Conservation (phyloP, 1,140 invertebrate genomes). For the Chlorops oryzae region DNA sequence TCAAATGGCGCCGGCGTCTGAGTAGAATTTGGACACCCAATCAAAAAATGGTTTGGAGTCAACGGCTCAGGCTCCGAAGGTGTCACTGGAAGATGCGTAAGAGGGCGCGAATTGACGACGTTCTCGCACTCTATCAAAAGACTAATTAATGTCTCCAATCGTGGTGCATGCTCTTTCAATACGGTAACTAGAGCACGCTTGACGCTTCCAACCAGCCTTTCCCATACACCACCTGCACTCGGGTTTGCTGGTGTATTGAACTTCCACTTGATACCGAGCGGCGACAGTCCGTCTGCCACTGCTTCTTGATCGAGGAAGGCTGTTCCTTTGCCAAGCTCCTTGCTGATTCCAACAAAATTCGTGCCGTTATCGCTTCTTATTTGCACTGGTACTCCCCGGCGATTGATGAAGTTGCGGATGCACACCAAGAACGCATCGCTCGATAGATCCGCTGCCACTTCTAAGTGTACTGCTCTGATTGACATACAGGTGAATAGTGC, state of each 20-base stretch:
- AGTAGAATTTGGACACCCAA: slow-evolving; percentile 12
- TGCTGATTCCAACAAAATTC: slow-evolving; percentile 37
- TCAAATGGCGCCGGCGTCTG: slow-evolving; percentile 8
- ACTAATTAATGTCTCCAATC: slow-evolving; percentile 9
- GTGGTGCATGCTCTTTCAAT: not conserved
- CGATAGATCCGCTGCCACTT: slow-evolving; percentile 13
- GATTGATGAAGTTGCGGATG: slow-evolving; percentile 19
- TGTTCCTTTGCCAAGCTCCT: slow-evolving; percentile 18
- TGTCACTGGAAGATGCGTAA: slow-evolving; percentile 30
- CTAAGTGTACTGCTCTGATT: slow-evolving; percentile 18
- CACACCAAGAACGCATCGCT: slow-evolving; percentile 15
- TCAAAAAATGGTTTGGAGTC: slow-evolving; percentile 35
- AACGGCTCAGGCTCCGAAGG: slow-evolving; percentile 23
- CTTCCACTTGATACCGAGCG: slow-evolving; percentile 21
- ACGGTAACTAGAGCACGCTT: not conserved
- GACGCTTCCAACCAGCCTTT: slow-evolving; percentile 23
- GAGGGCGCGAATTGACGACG: slow-evolving; percentile 30
- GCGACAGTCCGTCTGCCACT: not conserved
- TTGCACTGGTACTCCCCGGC: slow-evolving; percentile 19
- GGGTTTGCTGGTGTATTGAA: slow-evolving; percentile 31
- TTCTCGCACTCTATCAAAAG: slow-evolving; percentile 29
- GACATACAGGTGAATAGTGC: slow-evolving; percentile 24
- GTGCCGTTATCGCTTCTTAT: slow-evolving; percentile 43
- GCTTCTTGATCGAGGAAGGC: not conserved
- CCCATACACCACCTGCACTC: slow-evolving; percentile 23